A percentile compares a stretch with the other conserved stretches of the same genome.
These are phyloP conservation scores for Scaptomyza tumidula DNA, from an alignment of 2,888 invertebrate genomes.

Conservation along the genomic window DNA sequence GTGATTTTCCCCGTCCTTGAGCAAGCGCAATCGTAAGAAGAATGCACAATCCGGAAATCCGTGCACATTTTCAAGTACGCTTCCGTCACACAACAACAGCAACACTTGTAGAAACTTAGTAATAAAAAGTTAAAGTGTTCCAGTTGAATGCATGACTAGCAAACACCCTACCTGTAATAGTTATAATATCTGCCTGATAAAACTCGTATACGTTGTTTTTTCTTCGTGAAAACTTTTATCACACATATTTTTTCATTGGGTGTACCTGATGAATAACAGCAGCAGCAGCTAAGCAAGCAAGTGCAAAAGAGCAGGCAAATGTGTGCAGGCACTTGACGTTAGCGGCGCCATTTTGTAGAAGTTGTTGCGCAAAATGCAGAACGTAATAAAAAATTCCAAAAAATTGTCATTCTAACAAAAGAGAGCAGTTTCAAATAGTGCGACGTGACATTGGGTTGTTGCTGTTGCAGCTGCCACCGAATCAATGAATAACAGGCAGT, in stretches of 20 bases:
- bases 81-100: conserved; percentile 57
- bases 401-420: conserved; percentile 46
- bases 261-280: not conserved
- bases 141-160: not conserved
- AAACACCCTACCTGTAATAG: not conserved
- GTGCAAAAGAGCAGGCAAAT: conserved; percentile 2
- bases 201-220: not conserved
- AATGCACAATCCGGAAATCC: conserved; percentile 62
- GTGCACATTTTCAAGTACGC: conserved; percentile 69
- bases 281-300: conserved; percentile 4
- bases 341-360: conserved; percentile 45
- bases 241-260: not conserved
- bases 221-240: not conserved
- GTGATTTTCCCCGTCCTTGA: conserved; percentile 12
- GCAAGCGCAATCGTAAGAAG: conserved; percentile 25
- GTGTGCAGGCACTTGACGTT: conserved; percentile 34
- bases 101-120: conserved; percentile 22
- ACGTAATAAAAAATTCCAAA: conserved; percentile 51
- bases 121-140: not conserved
- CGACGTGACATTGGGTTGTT: conserved; percentile 29
- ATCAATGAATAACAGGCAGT: conserved; percentile 42
- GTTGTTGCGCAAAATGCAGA: conserved; percentile 30
- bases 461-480: conserved; percentile 17
- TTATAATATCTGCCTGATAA: not conserved
- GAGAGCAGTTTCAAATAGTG: conserved; percentile 26